Conservation (phyloP, 2,113 vertebrate genomes). For the Thoracochromis brauschi region DNA sequence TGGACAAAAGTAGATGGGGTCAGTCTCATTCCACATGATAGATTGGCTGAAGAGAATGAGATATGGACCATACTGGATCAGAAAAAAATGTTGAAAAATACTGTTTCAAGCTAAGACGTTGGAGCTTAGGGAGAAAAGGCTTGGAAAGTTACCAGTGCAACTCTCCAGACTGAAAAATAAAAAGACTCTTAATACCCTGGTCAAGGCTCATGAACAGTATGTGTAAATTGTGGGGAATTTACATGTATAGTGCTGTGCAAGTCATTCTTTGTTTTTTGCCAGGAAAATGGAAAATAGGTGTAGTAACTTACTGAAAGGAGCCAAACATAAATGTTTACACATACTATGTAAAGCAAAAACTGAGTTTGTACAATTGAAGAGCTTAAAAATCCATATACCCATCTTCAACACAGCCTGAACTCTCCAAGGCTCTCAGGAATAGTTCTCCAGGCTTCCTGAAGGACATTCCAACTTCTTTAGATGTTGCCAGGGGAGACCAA, state of each 20-base stretch:
- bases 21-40: not conserved
- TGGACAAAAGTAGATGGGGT: not conserved
- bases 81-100: not conserved
- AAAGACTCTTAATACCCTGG: not conserved
- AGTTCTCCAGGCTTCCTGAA: not conserved
- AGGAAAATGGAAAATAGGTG: not conserved
- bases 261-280: not conserved
- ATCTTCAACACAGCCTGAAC: not conserved
- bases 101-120: not conserved
- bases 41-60: not conserved
- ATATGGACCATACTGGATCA: not conserved
- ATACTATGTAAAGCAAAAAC: not conserved
- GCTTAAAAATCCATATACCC: not conserved
- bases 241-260: not conserved
- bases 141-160: not conserved
- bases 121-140: not conserved
- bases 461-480: not conserved
- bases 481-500: not conserved
- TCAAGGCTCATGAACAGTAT: not conserved
- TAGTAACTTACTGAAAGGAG: not conserved
- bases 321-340: not conserved
- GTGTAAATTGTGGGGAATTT: not conserved
- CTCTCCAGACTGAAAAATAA: not conserved
- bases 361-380: not conserved
- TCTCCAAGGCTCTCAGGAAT: not conserved